Base-by-base conservation (phyloP, 2,797 vertebrate genomes). In the Carduelis carduelis region DNA sequence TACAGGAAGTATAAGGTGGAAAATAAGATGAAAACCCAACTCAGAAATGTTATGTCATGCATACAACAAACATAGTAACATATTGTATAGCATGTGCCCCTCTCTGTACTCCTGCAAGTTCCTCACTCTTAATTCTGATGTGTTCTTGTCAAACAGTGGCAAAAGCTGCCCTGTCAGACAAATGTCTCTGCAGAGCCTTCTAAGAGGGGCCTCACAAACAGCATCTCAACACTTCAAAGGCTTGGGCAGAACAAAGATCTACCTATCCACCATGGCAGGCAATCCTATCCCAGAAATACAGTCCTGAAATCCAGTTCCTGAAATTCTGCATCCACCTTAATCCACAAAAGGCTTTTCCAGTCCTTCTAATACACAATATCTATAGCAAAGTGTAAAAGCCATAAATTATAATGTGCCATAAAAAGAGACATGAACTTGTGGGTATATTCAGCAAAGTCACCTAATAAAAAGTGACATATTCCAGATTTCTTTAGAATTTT, bases 381-480 rank as follows among this genome's bases (percentile, higher is more conserved):
- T 66, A 22, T 17, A 77, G 30, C 28, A 87, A 80, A 87, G n/a
- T 70, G 41, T 60, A 91, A 91, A 93, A 92, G 12, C 14, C 30
- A 64, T 93, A 70, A 83, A 91, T 87, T 68, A 77, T 46, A 56
- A 56, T 17, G 41, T 41, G 7, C 17, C 22, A 8, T 85, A 68
- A 91, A 90, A 82, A 77, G 15, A 83, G 71, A 70, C 52, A 47
- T 55, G 24, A 91, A 83, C 60, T 49, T 80, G 55, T 5, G 34
- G 34, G 8, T 63, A 60, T 89, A 77, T 91, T 85, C 75, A 83
- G 44, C 60, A 89, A 90, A 91, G 78, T 66, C 61, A 85, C 49
- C 56, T 85, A 92, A 85, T 87, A 93, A 93, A 92, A 85, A 50
- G 24, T 79, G 68, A 87, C 50, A 50, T 80, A 80, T 89, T 90